These are phyloP conservation scores for Gastrophryne carolinensis DNA, from an alignment of 2,797 vertebrate genomes.

Conservation along the genomic window DNA sequence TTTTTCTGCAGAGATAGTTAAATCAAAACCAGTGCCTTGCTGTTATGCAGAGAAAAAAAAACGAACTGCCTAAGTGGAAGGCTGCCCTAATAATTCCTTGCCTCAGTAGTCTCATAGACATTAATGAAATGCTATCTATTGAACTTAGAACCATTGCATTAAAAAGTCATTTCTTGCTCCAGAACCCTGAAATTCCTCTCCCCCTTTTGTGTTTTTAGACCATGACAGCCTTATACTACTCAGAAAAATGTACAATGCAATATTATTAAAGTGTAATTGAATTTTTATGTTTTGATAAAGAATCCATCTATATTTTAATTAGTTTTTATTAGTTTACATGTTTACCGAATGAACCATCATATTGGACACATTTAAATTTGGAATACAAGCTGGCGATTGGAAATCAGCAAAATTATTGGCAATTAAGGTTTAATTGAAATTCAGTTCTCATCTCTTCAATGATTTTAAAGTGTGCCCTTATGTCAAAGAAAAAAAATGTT, in stretches of 20 bases:
- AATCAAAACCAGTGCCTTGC: neutral
- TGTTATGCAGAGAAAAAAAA: neutral
- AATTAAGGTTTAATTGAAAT: slow-evolving; percentile 16
- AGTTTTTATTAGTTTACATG: too few relatives aligned
- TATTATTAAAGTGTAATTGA: slow-evolving; percentile 39
- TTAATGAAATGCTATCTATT: slow-evolving; percentile 41
- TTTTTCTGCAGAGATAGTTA: neutral
- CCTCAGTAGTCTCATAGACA: slow-evolving; percentile 37
- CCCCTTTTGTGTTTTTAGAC: slow-evolving; percentile 36
- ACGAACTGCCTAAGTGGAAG: slow-evolving; percentile 25
- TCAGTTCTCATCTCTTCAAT: neutral
- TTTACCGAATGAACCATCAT: slow-evolving; percentile 5
- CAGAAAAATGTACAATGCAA: slow-evolving; percentile 2
- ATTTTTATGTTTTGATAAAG: slow-evolving; percentile 33
- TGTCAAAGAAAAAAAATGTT: slow-evolving; percentile 12
- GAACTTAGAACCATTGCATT: slow-evolving; percentile 47
- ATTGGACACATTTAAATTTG: slow-evolving; percentile 5
- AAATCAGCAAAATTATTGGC: slow-evolving; percentile 13
- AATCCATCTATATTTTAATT: slow-evolving; percentile 45
- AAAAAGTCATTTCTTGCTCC: slow-evolving; percentile 48
- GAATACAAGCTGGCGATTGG: neutral
- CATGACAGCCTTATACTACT: slow-evolving; percentile 45
- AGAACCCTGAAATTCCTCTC: slow-evolving; percentile 39
- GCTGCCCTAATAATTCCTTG: slow-evolving; percentile 43
- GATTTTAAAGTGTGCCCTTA: neutral